phyloP scores from a whole-genome alignment of 2,113 vertebrate genomes.

The Zosterops borbonicus region DNA sequence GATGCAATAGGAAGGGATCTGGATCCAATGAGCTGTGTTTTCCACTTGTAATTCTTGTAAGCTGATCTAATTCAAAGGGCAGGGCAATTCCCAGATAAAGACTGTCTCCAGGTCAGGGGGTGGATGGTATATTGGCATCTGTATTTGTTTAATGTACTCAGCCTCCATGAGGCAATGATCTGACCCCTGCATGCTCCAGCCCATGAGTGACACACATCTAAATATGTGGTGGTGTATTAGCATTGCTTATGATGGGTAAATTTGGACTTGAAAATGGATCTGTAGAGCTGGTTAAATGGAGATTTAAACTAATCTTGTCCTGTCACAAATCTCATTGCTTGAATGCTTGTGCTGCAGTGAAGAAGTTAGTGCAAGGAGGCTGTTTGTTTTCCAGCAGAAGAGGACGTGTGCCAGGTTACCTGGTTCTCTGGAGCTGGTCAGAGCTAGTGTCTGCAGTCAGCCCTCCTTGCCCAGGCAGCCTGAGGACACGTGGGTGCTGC shows the following conservation, averaged over 20 bases:
- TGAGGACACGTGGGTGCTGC: rapidly evolving
- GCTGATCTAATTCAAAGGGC: not conserved
- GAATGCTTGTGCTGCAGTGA: not conserved
- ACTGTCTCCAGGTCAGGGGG: not conserved
- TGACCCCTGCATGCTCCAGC: not conserved
- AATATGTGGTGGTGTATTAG: not conserved
- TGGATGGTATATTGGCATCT: not conserved
- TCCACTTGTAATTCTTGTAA: not conserved
- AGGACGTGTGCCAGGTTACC: not conserved
- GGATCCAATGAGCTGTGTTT: not conserved
- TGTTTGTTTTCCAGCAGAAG: not conserved
- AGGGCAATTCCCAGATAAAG: not conserved
- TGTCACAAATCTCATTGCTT: not conserved
- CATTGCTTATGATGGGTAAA: not conserved
- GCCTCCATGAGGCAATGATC: not conserved
- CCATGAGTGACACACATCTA: not conserved
- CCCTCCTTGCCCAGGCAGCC: not conserved
- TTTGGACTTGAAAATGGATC: not conserved
- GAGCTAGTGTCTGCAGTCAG: not conserved
- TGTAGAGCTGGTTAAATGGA: not conserved
- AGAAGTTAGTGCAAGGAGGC: not conserved
- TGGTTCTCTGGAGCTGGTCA: not conserved
- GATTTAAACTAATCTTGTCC: not conserved
- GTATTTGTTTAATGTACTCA: not conserved
- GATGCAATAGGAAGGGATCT: not conserved